A percentile compares a stretch with the other conserved stretches of the same genome.
phyloP scores from a whole-genome alignment of 92 coral and sea anemone species.

The Scolanthus callimorphus region DNA sequence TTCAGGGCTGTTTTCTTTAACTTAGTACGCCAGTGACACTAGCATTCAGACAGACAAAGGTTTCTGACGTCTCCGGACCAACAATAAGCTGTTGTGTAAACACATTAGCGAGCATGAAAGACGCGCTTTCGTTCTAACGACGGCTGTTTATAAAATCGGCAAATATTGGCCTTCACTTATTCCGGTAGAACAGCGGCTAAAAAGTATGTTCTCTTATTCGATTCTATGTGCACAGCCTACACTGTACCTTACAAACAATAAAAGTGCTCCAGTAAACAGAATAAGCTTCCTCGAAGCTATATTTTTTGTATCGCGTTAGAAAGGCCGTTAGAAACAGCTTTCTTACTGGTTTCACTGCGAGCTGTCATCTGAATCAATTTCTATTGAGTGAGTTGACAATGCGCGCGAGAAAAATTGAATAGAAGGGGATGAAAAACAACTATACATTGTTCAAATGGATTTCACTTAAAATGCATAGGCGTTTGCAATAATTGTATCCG shows the following conservation, averaged over 20 bases:
- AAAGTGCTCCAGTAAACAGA: too few relatives aligned
- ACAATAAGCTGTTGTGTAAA: constrained; percentile 68
- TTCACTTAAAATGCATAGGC: neutral
- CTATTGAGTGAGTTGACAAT: too few relatives aligned
- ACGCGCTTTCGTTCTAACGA: constrained; percentile 46
- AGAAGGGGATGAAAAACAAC: too few relatives aligned
- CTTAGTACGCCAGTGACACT: constrained; percentile 63
- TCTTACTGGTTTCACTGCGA: neutral
- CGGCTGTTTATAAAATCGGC: constrained; percentile 71
- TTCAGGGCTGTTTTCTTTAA: constrained; percentile 51
- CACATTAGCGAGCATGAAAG: constrained; percentile 72
- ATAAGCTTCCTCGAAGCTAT: neutral
- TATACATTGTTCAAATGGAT: neutral
- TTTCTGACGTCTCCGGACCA: constrained; percentile 58
- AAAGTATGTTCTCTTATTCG: neutral
- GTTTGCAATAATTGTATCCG: neutral
- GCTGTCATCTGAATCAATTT: neutral
- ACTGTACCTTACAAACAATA: too few relatives aligned
- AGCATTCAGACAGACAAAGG: constrained; percentile 65
- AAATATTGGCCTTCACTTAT: constrained; percentile 52
- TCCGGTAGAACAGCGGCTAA: constrained; percentile 21
- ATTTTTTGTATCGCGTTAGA: neutral
- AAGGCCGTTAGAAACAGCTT: neutral
- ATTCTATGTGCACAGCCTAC: neutral
- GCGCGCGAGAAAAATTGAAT: too few relatives aligned